Conservation (phyloP, 2,888 invertebrate species). For the Drosophila parthenogenetica region DNA sequence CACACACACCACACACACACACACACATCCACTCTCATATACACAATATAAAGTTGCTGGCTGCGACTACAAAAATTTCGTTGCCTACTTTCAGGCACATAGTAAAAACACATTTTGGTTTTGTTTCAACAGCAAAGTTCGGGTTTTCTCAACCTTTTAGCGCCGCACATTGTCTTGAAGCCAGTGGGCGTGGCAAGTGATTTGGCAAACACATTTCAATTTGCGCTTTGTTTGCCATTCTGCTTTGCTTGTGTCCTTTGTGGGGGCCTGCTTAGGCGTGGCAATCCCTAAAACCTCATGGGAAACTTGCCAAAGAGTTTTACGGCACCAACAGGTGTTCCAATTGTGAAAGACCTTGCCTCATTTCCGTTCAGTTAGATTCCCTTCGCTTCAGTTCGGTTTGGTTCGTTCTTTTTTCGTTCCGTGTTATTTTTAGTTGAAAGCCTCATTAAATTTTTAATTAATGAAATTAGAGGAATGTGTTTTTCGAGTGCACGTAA, state of each 20-base stretch:
- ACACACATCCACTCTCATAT: slow-evolving; percentile 6
- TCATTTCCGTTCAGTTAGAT: slow-evolving; percentile 3
- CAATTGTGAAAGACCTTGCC: slow-evolving; percentile 53
- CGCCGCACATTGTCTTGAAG: slow-evolving; percentile 34
- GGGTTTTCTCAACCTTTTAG: slow-evolving; percentile 20
- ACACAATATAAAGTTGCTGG: not conserved
- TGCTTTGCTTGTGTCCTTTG: slow-evolving; percentile 46
- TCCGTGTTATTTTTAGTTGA: slow-evolving; percentile 62
- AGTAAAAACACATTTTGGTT: slow-evolving; percentile 46
- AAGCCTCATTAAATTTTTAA: slow-evolving; percentile 80
- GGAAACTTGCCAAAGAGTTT: slow-evolving; percentile 75
- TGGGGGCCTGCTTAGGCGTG: slow-evolving; percentile 22
- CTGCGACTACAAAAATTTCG: slow-evolving; percentile 31
- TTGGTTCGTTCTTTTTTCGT: not conserved
- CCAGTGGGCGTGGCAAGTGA: slow-evolving; percentile 55
- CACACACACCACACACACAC: slow-evolving; percentile 40
- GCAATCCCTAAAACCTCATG: slow-evolving; percentile 64
- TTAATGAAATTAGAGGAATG: slow-evolving; percentile 70
- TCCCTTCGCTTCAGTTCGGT: not conserved
- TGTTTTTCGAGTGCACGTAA: slow-evolving; percentile 29
- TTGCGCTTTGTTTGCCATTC: slow-evolving; percentile 63
- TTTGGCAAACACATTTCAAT: slow-evolving; percentile 72
- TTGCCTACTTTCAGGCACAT: slow-evolving; percentile 69
- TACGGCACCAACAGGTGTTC: slow-evolving; percentile 73
- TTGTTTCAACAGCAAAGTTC: slow-evolving; percentile 1